Conservation (phyloP, 1,140 invertebrate species). For the Trigoniulus corallinus region DNA sequence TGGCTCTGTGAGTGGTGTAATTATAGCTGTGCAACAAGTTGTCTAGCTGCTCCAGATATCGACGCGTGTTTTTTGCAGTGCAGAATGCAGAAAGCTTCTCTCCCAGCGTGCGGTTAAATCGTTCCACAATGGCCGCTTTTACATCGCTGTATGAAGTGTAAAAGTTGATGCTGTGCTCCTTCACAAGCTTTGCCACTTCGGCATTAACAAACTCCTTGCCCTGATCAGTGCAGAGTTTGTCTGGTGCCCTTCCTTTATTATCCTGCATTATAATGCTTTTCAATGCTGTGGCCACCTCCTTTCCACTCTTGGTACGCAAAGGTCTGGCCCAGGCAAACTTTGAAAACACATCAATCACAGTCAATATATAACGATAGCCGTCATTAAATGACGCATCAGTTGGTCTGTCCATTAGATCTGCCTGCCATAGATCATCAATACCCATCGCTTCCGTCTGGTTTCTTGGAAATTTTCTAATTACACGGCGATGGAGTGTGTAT, state of each 20-base stretch:
- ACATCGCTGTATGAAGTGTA: slow-evolving; percentile 4
- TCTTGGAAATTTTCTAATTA: too few species aligned
- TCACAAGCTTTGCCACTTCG: not conserved
- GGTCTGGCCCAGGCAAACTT: slow-evolving; percentile 11
- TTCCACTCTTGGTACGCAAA: slow-evolving; percentile 8
- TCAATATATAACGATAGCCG: slow-evolving; percentile 9
- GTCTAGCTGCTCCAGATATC: slow-evolving; percentile 9
- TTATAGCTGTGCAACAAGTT: slow-evolving; percentile 11
- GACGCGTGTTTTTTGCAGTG: slow-evolving; percentile 10
- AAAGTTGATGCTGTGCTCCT: not conserved
- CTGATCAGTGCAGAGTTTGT: not conserved
- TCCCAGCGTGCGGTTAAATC: slow-evolving; percentile 13
- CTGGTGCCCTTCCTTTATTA: not conserved
- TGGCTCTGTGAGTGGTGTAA: slow-evolving; percentile 3
- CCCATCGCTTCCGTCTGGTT: too few species aligned
- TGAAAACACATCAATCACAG: slow-evolving; percentile 12
- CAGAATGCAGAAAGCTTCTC: slow-evolving; percentile 10
- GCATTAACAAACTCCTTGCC: not conserved
- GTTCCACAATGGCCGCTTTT: slow-evolving; percentile 13
- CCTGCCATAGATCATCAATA: slow-evolving; percentile 12
- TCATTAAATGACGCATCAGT: slow-evolving; percentile 10
- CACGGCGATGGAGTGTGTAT: too few species aligned
- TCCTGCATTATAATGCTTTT: not conserved
- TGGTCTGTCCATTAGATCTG: slow-evolving; percentile 12
- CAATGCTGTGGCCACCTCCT: slow-evolving; percentile 7